phyloP scores from a whole-genome alignment of 1,140 invertebrate genomes.

The Drosophila tristis region DNA sequence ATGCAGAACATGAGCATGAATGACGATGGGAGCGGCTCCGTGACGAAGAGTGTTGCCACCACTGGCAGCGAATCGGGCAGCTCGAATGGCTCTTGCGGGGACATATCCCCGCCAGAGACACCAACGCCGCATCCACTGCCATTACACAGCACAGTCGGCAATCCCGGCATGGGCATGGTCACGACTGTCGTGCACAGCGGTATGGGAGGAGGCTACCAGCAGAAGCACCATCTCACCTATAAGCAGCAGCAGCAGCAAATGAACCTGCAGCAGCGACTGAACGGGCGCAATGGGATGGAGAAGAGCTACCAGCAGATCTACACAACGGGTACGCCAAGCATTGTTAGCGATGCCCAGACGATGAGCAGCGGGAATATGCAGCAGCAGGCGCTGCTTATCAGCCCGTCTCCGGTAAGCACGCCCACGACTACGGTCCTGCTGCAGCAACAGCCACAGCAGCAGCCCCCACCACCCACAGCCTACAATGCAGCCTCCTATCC shows the following conservation, averaged over 20 bases:
- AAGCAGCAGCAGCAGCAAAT: constrained; percentile 67
- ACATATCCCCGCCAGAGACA: constrained; percentile 80
- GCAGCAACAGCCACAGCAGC: constrained; percentile 44
- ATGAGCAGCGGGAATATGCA: constrained; percentile 40
- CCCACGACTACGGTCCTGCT: constrained; percentile 63
- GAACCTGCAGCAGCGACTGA: constrained; percentile 68
- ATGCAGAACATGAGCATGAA: constrained; percentile 77
- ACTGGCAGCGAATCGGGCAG: constrained; percentile 82
- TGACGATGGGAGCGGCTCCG: constrained; percentile 59
- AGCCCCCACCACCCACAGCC: constrained; percentile 53
- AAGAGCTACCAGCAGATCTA: constrained; percentile 75
- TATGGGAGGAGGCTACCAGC: constrained; percentile 40
- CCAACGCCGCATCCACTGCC: constrained; percentile 61
- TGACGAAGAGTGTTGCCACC: constrained; percentile 65
- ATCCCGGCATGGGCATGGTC: constrained; percentile 37
- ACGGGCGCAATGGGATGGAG: constrained; percentile 74
- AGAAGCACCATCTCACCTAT: constrained; percentile 75
- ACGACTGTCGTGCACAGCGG: constrained; percentile 46
- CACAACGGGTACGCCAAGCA: constrained; percentile 51
- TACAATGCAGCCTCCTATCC: constrained; percentile 75
- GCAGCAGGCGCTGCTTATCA: constrained; percentile 62
- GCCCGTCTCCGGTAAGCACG: constrained; percentile 60
- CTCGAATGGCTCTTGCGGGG: constrained; percentile 79
- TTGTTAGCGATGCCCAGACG: constrained; percentile 53
- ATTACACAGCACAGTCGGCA: constrained; percentile 38